A percentile compares a stretch with the other conserved stretches of the same genome.
Evolutionary conservation across 1,140 invertebrate genomes (phyloP).

Genomic region (Tetranychus urticae): DNA sequence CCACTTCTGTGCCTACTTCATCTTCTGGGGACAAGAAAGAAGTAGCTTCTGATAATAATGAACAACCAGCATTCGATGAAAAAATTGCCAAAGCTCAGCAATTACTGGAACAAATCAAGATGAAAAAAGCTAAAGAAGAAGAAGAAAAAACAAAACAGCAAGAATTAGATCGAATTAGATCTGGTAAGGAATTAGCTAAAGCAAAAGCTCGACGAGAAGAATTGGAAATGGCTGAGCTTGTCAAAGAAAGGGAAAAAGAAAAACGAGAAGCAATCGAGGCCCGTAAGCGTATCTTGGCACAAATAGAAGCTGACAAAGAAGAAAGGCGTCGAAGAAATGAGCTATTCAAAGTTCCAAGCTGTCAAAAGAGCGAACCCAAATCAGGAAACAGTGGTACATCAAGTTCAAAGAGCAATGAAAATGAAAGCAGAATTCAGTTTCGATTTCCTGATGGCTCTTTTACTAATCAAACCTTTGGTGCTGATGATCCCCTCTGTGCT

Average conservation of each 20-base stretch:
- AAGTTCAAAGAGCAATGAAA: neutral
- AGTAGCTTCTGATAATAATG: neutral
- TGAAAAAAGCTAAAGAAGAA: conserved; percentile 6
- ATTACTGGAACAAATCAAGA: neutral
- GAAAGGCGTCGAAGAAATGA: neutral
- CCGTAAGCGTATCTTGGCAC: conserved; percentile 8
- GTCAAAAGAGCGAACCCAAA: neutral
- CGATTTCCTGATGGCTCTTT: conserved; percentile 47
- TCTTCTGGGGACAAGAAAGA: neutral
- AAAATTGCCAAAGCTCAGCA: conserved; percentile 1
- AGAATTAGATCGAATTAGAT: conserved; percentile 40
- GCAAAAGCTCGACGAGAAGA: conserved; percentile 42
- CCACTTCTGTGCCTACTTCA: neutral
- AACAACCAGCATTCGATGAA: neutral
- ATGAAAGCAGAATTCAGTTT: conserved; percentile 31
- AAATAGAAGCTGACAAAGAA: neutral
- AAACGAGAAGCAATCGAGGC: conserved; percentile 39
- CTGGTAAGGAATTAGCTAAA: conserved; percentile 40
- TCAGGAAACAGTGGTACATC: neutral
- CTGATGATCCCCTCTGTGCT: conserved; percentile 25
- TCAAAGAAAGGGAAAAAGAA: conserved; percentile 36
- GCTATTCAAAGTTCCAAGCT: neutral
- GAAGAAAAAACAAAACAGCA: conserved; percentile 11
- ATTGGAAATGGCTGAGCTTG: conserved; percentile 37
- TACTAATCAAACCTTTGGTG: conserved; percentile 34